Evolutionary conservation across 2,113 vertebrate species (phyloP).

Genomic region (Triplophysa tibetana): DNA sequence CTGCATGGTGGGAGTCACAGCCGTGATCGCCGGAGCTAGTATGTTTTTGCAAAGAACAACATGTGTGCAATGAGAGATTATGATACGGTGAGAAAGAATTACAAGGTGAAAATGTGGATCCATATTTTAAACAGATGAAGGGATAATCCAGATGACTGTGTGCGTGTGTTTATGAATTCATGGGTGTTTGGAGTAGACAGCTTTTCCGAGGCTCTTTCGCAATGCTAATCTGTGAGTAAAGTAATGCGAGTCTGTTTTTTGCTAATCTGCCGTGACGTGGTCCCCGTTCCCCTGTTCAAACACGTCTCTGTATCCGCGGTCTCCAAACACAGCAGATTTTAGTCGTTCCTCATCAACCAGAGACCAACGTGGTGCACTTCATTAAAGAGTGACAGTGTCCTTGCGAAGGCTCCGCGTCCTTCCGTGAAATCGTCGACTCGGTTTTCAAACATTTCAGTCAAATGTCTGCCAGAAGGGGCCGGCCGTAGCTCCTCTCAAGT

Average conservation of each 20-base stretch:
- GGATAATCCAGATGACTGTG: conserved; percentile 21
- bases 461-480: conserved; percentile 72
- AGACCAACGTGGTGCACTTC: conserved; percentile 5
- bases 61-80: conserved; percentile 7
- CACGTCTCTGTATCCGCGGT: background rate
- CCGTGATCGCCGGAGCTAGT: background rate
- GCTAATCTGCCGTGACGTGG: conserved; percentile 21
- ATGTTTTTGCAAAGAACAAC: conserved; percentile 32
- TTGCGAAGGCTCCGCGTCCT: background rate
- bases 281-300: conserved; percentile 1
- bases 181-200: conserved; percentile 8
- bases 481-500: conserved; percentile 71
- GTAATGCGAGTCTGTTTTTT: conserved; percentile 26
- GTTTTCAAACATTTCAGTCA: conserved; percentile 53
- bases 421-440: conserved; percentile 38
- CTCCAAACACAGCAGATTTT: conserved; percentile 11
- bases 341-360: background rate
- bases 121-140: conserved; percentile 28
- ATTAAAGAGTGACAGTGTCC: conserved; percentile 17
- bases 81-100: conserved; percentile 3
- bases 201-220: background rate
- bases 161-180: background rate
- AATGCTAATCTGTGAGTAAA: conserved; percentile 26
- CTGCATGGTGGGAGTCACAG: background rate
- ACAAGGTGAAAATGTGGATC: conserved; percentile 7